Base-by-base conservation (phyloP, 2,888 invertebrate genomes). In the Drosophila ustulata region DNA sequence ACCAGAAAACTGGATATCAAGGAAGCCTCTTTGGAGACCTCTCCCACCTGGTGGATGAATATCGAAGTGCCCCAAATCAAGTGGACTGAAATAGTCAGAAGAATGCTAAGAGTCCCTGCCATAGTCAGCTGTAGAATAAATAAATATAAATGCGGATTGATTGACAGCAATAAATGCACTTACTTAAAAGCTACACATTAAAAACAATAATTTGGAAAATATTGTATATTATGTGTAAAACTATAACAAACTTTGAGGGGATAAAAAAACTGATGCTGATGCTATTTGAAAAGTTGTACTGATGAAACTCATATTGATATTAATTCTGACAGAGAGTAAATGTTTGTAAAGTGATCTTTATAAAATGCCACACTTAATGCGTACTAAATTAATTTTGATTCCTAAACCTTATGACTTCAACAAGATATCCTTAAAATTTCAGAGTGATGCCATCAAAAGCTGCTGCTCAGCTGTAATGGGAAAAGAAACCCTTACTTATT, bases 31-130 rank as follows among this genome's bases (percentile, higher is more conserved):
- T 41, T 39, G 28, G 41, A 53, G 7, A 23, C 3, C 3, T 11
- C 41, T 7, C 13, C 30, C 11, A 4, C 4, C 7, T 41, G 41
- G 26, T 53, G 53, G 30, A 53, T 41, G 3, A 53, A 53, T 41
- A 53, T 6, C 11, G 41, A 18, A 4, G 28, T 30, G 41, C 53
- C 28, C 1, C 18, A 11, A 7, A 41, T 1, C 28, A 53, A 3
- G 11, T 53, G 53, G 11, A 23, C 7, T 18, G 23, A 1, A 18
- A 30, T 1, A 23, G 53, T 53, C 18, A 18, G 1, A 11, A 41
- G 1, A 11, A 41, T 41, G 53, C 18, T 18, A 0, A 11, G 30
- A 41, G 2, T 11, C 41, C 28, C 2, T 30, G 53, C 18, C 53
- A 53, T 53, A 11, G 3, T 53, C 18, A 11, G 28, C 30, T 41